phyloP scores from a whole-genome alignment of 2,797 vertebrate species.

The Tarsius wallacei region DNA sequence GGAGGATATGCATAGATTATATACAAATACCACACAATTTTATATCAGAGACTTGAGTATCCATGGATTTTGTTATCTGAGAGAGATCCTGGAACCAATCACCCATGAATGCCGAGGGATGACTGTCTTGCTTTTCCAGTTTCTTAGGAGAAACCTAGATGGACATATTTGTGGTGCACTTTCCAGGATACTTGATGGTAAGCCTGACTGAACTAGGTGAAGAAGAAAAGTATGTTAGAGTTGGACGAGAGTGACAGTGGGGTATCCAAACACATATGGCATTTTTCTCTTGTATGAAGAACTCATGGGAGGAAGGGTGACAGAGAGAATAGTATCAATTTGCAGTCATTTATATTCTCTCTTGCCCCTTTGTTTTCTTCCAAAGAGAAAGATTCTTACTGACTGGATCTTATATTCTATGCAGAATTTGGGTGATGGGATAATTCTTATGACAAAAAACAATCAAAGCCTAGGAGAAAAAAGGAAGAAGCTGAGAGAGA shows the following conservation, averaged over 20 bases:
- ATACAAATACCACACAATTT: neutral
- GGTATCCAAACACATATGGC: neutral
- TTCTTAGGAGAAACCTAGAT: neutral
- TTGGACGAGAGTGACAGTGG: no score
- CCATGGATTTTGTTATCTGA: neutral
- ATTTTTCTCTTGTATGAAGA: neutral
- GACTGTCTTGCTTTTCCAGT: neutral
- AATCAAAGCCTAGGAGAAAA: neutral
- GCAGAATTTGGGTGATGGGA: neutral
- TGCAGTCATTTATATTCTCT: neutral
- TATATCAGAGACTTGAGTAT: neutral
- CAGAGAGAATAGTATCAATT: neutral
- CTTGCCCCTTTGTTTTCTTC: conserved; percentile 45
- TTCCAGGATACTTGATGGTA: neutral
- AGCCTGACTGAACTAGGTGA: neutral
- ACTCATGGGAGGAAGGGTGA: neutral
- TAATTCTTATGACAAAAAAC: conserved; percentile 44
- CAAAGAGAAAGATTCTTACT: neutral
- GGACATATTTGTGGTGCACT: neutral
- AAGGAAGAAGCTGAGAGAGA: neutral
- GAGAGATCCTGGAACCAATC: neutral
- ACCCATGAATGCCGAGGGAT: neutral
- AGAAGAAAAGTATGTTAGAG: neutral
- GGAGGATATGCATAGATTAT: neutral
- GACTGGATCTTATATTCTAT: neutral